These are phyloP conservation scores for Tipula vernalis DNA, from an alignment of 2,888 invertebrate species.

Conservation along the genomic window DNA sequence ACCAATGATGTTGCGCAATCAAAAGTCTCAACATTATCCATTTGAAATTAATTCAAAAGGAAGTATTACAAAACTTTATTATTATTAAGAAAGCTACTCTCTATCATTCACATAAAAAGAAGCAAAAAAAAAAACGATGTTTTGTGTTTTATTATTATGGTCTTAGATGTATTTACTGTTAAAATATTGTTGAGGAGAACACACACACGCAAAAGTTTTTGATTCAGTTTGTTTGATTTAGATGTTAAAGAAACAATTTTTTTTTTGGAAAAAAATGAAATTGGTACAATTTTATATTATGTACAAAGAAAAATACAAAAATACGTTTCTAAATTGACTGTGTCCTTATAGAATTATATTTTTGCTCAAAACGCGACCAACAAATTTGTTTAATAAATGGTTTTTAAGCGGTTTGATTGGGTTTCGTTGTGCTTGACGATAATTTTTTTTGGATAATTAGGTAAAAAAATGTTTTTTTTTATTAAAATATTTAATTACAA, in stretches of 20 bases:
- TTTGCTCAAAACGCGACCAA: neutral
- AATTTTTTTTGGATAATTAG: neutral
- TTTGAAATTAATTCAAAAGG: neutral
- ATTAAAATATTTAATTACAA: neutral
- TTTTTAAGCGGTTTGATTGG: neutral
- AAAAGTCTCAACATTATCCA: neutral
- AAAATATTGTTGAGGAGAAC: neutral
- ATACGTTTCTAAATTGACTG: neutral
- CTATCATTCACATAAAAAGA: neutral
- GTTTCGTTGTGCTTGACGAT: neutral
- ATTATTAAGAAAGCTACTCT: neutral
- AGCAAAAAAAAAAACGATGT: neutral
- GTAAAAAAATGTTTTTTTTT: neutral
- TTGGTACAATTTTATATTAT: neutral
- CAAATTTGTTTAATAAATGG: neutral
- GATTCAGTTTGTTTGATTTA: neutral
- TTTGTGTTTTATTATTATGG: neutral
- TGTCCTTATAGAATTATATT: neutral
- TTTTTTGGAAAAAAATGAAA: neutral
- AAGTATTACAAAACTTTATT: neutral
- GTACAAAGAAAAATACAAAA: neutral
- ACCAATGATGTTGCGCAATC: conserved; percentile 27
- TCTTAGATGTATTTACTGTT: neutral
- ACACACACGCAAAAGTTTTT: neutral
- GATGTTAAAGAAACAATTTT: neutral